Evolutionary conservation across 2,888 invertebrate species (phyloP).

Genomic region (Dioctria rufipes): DNA sequence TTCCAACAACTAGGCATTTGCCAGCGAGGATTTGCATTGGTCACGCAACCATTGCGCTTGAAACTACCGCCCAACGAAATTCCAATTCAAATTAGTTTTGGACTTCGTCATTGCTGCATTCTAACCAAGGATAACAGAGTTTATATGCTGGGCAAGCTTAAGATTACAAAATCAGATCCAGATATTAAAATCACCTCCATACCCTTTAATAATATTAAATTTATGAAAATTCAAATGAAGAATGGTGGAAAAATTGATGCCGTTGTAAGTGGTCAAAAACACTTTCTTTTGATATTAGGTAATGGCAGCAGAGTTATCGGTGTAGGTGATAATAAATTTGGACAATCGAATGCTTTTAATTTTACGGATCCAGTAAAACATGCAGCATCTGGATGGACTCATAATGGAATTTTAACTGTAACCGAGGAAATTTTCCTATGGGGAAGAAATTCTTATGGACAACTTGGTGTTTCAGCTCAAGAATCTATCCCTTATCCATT

Average conservation of each 20-base stretch:
- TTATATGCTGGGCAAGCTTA: slow-evolving; percentile 67
- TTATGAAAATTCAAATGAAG: slow-evolving; percentile 65
- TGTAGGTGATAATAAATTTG: slow-evolving; percentile 88
- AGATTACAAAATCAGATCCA: slow-evolving; percentile 65
- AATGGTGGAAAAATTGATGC: slow-evolving; percentile 73
- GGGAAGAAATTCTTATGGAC: slow-evolving; percentile 88
- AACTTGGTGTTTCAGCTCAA: slow-evolving; percentile 75
- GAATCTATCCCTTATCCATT: slow-evolving; percentile 66
- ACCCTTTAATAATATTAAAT: slow-evolving; percentile 65
- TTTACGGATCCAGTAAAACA: slow-evolving; percentile 74
- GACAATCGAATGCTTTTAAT: slow-evolving; percentile 76
- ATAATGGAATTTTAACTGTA: slow-evolving; percentile 78
- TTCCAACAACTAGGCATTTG: slow-evolving; percentile 83
- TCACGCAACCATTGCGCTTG: slow-evolving; percentile 67
- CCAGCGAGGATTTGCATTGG: slow-evolving; percentile 68
- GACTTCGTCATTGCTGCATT: slow-evolving; percentile 68
- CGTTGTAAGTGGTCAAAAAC: slow-evolving; percentile 86
- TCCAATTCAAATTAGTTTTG: slow-evolving; percentile 66
- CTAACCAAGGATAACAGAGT: slow-evolving; percentile 67
- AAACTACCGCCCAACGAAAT: slow-evolving; percentile 66
- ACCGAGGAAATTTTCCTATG: slow-evolving; percentile 79
- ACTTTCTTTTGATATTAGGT: slow-evolving; percentile 71
- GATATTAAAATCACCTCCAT: slow-evolving; percentile 66
- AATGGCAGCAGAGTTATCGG: slow-evolving; percentile 74
- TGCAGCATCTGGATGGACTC: slow-evolving; percentile 83